Evolutionary conservation across 2,797 vertebrate genomes (phyloP).

Genomic region (Gallinago nigripennis): DNA sequence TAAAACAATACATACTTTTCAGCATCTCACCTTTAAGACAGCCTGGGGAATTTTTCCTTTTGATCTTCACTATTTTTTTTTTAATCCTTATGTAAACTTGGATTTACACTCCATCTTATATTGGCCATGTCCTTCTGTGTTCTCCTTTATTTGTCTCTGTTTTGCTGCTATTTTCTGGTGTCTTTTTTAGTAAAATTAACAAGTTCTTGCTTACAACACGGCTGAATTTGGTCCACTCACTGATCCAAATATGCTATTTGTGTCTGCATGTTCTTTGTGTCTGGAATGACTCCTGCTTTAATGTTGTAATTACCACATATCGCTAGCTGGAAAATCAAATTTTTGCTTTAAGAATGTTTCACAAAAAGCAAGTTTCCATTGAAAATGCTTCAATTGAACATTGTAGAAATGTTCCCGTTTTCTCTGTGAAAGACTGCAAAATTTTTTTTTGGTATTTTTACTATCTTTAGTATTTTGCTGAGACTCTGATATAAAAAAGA

Average conservation of each 20-base stretch:
- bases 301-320: not conserved
- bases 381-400: not conserved
- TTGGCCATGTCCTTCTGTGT: not conserved
- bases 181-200: not conserved
- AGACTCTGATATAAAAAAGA: not conserved
- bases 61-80: not conserved
- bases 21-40: not conserved
- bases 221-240: not conserved
- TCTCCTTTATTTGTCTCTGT: not conserved
- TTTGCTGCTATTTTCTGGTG: not conserved
- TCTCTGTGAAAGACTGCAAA: not conserved
- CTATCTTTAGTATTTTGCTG: not conserved
- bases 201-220: not conserved
- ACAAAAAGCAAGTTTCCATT: not conserved
- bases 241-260: not conserved
- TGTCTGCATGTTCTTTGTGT: not conserved
- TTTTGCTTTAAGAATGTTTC: not conserved
- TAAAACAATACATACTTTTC: not conserved
- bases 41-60: not conserved
- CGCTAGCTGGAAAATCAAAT: not conserved
- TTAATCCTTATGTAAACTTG: not conserved
- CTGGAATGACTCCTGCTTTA: not conserved
- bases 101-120: not conserved
- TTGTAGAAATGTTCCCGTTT: not conserved
- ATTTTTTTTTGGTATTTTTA: not conserved